Conservation (phyloP, 2,797 vertebrate species). For the Podargus strigoides region DNA sequence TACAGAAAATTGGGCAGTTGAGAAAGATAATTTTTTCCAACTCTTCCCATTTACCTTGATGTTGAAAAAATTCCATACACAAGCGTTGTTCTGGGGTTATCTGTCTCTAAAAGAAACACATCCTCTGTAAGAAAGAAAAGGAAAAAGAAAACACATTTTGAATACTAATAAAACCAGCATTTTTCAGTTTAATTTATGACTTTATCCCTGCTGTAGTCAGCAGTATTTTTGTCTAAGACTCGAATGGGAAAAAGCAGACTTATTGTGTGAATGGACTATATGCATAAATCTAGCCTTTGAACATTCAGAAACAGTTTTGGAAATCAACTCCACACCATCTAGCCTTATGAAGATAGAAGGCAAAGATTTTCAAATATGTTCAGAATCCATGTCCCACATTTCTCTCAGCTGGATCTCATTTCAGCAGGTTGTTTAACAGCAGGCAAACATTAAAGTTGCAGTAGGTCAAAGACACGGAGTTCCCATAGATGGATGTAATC, state of each 20-base stretch:
- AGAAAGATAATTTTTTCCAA: not conserved
- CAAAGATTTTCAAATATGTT: not conserved
- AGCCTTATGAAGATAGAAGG: not conserved
- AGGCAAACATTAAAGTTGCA: not conserved
- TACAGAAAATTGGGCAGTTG: not conserved
- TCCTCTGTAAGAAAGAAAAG: constrained; percentile 79
- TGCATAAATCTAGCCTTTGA: not conserved
- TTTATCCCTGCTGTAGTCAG: not conserved
- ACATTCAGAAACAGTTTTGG: not conserved
- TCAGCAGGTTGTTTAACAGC: not conserved
- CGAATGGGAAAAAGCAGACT: not conserved
- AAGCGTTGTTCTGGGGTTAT: constrained; percentile 89
- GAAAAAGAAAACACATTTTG: not conserved
- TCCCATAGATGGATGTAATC: not conserved
- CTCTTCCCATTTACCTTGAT: constrained; percentile 82
- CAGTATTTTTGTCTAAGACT: not conserved
- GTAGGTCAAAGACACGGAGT: not conserved
- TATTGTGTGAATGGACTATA: not conserved
- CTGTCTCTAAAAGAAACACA: constrained; percentile 92
- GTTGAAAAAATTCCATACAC: constrained; percentile 96
- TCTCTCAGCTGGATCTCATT: not conserved
- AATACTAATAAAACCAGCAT: not conserved
- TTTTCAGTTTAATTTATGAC: not conserved
- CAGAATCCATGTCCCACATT: not conserved
- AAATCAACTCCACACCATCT: not conserved